Evolutionary conservation across 64 coral and sea anemone species (phyloP).

Genomic region (Montipora capricornis): DNA sequence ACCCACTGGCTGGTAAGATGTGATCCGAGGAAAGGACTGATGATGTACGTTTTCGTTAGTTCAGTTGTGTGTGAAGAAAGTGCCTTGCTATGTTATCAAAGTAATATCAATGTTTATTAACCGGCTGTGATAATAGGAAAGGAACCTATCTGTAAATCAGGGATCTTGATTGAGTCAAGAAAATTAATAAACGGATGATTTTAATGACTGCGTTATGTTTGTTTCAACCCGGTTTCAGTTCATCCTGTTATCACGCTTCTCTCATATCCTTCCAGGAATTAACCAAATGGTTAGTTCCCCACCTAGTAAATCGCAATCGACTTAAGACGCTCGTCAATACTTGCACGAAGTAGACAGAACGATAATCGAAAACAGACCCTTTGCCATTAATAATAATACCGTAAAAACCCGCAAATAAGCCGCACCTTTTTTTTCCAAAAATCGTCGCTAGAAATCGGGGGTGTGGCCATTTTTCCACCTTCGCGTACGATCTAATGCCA

Average conservation of each 20-base stretch:
- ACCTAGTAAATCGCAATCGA: too few species aligned
- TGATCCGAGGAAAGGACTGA: not conserved
- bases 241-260: not conserved
- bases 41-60: not conserved
- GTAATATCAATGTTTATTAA: conserved; percentile 23
- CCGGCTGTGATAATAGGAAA: conserved; percentile 15
- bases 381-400: too few species aligned
- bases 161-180: conserved; percentile 39
- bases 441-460: too few species aligned
- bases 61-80: not conserved
- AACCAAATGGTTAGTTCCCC: too few species aligned
- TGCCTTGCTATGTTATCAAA: not conserved
- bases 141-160: conserved; percentile 53
- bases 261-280: too few species aligned
- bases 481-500: too few species aligned
- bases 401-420: too few species aligned
- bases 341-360: too few species aligned
- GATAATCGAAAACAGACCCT: too few species aligned
- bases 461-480: too few species aligned
- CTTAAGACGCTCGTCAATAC: too few species aligned
- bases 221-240: not conserved
- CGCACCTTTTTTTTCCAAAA: too few species aligned
- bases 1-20: not conserved
- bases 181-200: conserved; percentile 63
- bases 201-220: conserved; percentile 34